Evolutionary conservation across 2,113 vertebrate genomes (phyloP), one percentile per base, ranked within the genome.

Genomic region (Genyomyrus donnyi): DNA sequence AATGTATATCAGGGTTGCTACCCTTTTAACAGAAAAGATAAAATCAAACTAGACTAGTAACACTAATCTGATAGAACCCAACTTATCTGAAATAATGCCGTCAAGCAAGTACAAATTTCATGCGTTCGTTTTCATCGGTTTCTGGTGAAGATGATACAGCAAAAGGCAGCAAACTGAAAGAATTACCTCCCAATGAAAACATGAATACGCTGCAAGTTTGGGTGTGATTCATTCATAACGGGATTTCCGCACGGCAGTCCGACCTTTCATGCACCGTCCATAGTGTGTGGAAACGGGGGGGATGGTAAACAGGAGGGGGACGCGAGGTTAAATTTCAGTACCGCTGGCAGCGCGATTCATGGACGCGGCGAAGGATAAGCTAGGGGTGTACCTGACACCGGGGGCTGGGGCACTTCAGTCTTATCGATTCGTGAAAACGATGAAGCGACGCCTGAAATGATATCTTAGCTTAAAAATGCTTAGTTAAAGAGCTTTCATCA

Each of bases 391-490:
- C 24, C 31, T 85, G 89, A 89, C 80, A 53, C 70, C 50, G 7
- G 31, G 74, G 11, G 48, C 39, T n/a, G 31, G 19, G 70, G 5
- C 48, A 45, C 50, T 85, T 85, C 24, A 11, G 53, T 62, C 27
- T 15, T 48, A 85, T 89, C n/a, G 52, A 85, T 62, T 62, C 24
- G 52, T 27, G 80, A 85, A 85, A 85, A 62, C 19, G 50, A 85
- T 46, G 15, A 89, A 89, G 50, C 42, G 5, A n/a, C 17, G 21
- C 56, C 39, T 24, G 89, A 85, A 83, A 89, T 85, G 1, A 85
- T 31, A 62, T 24, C 89, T 39, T 52, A 19, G 24, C 53, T 85
- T 85, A 39, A 89, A 89, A 89, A 89, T 56, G 77, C 89, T 84
- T 89, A 80, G 49, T 80, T 83, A 88, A 45, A 31, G 17, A 21